Base-by-base conservation (phyloP, 2,888 invertebrate genomes). In the Metellina segmentata region DNA sequence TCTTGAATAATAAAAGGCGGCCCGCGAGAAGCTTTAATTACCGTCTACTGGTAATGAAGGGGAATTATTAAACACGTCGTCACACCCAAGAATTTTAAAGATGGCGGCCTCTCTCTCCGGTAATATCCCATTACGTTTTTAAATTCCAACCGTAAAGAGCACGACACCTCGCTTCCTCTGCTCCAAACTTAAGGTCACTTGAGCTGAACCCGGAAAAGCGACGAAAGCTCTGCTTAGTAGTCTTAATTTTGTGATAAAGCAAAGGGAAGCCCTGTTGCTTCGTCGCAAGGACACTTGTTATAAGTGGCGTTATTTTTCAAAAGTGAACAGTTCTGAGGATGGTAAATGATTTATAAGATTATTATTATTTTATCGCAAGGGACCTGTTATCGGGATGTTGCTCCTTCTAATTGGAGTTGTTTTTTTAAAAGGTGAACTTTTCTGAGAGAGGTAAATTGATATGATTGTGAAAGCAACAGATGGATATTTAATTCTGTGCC, bases 1-100 rank as follows among this genome's bases (percentile, higher is more conserved):
- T 72, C 79, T 85, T 87, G 87, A 87, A 87, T 87, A 87, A 88
- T 88, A 88, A 88, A 88, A 88, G 81, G 6, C 49, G 51, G 52
- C 79, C 16, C 70, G 52, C 61, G n/a, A 69, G 69, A 72, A 52
- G 88, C 52, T 75, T 34, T 88, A 88, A 88, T 88, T 88, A 88
- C 72, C 88, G 19, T 19, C 34, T 74, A 88, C 88, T 88, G 81
- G 81, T 88, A 88, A 88, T 88, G 81, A 81, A 81, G 13, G 61
- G 53, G 51, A 88, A 75, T 88, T 81, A 88, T 81, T 81, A 88
- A 81, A 74, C 88, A 51, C 52, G 69, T 77, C 85, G 20, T 61
- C n/a, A 52, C 61, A 16, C 72, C 79, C 53, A 79, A 79, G 52
- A 79, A n/a, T 74, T 74, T 74, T 20, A 74, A 61, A 61, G 61